phyloP scores from a whole-genome alignment of 2,797 vertebrate genomes.

The Rhynchotus rufescens region DNA sequence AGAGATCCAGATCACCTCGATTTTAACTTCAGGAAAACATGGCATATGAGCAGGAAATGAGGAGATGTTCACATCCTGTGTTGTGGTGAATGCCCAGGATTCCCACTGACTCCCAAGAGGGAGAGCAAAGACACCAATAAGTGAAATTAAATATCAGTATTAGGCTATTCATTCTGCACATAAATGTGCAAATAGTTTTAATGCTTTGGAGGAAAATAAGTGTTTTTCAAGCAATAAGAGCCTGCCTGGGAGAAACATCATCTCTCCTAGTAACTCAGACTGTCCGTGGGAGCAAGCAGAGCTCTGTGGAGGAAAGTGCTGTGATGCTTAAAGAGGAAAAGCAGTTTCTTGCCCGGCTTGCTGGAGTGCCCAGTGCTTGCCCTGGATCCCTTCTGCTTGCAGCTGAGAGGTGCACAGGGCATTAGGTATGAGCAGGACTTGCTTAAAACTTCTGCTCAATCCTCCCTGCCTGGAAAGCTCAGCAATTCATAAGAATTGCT shows the following conservation, averaged over 20 bases:
- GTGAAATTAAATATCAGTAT: neutral
- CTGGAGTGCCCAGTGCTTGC: neutral
- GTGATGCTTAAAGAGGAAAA: neutral
- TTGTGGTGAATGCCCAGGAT: neutral
- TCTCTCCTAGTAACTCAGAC: neutral
- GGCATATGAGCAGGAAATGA: neutral
- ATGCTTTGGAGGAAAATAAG: neutral
- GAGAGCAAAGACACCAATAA: neutral
- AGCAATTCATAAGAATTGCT: constrained; percentile 31
- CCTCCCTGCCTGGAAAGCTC: neutral
- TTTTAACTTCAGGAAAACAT: neutral
- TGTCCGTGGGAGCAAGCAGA: neutral
- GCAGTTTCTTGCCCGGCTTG: neutral
- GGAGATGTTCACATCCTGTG: neutral
- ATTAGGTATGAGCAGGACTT: neutral
- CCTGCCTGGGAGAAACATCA: fast-evolving
- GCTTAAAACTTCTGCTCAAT: neutral
- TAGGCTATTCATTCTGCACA: neutral
- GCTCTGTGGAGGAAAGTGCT: neutral
- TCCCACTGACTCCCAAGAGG: neutral
- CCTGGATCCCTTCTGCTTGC: neutral
- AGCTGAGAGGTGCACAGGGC: neutral
- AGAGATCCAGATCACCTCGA: neutral
- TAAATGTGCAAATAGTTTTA: neutral
- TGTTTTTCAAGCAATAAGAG: neutral